Evolutionary conservation across 2,888 invertebrate genomes (phyloP).

Genomic region (Seira sanloemensis): DNA sequence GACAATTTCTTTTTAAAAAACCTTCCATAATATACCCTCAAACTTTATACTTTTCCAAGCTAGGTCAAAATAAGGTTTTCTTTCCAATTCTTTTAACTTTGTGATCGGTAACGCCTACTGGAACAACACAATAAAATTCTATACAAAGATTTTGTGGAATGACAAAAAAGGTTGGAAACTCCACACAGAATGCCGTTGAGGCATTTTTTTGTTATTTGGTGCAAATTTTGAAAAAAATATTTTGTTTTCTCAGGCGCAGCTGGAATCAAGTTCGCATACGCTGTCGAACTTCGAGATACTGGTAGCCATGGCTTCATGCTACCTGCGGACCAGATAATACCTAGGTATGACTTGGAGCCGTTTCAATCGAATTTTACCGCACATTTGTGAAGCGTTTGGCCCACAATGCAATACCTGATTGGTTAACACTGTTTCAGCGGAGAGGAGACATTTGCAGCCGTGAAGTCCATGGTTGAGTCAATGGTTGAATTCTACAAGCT

Average conservation of each 20-base stretch:
- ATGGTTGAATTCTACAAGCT: conserved; percentile 57
- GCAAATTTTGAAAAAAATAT: not conserved
- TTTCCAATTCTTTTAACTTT: no score
- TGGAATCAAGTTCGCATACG: conserved; percentile 69
- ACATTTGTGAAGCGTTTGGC: not conserved
- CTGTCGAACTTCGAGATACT: conserved; percentile 68
- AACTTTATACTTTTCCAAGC: no score
- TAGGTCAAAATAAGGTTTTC: no score
- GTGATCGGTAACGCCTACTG: no score
- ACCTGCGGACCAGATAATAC: conserved; percentile 70
- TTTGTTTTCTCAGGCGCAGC: conserved; percentile 48
- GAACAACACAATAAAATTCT: no score
- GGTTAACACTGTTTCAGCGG: conserved; percentile 50
- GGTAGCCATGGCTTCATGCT: conserved; percentile 66
- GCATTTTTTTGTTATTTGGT: not conserved
- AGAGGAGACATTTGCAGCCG: conserved; percentile 69
- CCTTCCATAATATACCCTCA: no score
- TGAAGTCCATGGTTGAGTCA: conserved; percentile 71
- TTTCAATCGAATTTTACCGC: not conserved
- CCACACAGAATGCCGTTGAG: no score
- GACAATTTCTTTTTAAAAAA: no score
- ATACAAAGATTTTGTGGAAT: no score
- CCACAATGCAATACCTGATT: not conserved
- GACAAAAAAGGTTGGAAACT: no score
- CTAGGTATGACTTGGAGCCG: conserved; percentile 36